phyloP scores from a whole-genome alignment of 2,797 vertebrate genomes.

The Nyctibius grandis region DNA sequence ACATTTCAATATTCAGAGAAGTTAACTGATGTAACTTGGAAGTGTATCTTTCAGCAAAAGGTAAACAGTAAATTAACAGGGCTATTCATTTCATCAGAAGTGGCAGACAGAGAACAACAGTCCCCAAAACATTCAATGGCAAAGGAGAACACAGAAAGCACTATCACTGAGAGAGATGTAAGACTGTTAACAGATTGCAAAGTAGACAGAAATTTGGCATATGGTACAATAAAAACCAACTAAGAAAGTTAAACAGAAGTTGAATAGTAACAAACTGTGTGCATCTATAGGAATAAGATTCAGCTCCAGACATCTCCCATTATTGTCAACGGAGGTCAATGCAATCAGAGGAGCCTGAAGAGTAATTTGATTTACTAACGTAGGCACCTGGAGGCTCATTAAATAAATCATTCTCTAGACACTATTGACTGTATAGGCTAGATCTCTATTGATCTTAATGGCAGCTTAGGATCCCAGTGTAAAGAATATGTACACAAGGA shows the following conservation, averaged over 20 bases:
- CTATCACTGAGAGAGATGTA: not conserved
- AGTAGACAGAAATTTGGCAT: not conserved
- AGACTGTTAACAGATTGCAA: not conserved
- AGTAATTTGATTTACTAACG: not conserved
- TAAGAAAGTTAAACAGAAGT: not conserved
- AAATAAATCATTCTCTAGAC: constrained; percentile 9
- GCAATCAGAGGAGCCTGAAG: not conserved
- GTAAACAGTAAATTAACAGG: not conserved
- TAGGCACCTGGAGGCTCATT: not conserved
- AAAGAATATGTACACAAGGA: not conserved
- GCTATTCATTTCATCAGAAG: not conserved
- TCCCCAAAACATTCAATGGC: not conserved
- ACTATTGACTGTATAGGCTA: not conserved
- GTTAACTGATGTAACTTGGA: not conserved
- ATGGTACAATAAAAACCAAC: not conserved
- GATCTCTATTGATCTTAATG: not conserved
- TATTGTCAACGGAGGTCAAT: not conserved
- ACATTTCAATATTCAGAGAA: not conserved
- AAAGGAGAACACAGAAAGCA: not conserved
- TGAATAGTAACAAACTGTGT: not conserved
- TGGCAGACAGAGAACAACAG: not conserved
- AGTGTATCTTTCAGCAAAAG: not conserved
- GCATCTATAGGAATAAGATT: not conserved
- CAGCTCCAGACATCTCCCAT: not conserved
- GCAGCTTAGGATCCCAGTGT: not conserved